Conservation (phyloP, 2,113 vertebrate species). For the Rousettus leschenaultii region DNA sequence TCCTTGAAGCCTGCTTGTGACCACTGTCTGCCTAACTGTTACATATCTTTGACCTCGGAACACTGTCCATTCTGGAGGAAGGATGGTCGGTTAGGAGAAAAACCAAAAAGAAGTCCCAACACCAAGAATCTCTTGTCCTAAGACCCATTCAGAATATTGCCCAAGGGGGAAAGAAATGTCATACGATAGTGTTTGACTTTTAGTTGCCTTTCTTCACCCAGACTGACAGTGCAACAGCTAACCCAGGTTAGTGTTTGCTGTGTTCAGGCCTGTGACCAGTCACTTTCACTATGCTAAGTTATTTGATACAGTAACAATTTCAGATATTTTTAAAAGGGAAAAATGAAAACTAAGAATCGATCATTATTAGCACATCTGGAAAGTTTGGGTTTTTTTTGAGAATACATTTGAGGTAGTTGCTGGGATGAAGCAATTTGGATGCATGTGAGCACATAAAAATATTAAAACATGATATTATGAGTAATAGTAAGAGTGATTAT, state of each 20-base stretch:
- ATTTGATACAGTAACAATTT: background rate
- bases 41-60: background rate
- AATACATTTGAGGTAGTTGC: background rate
- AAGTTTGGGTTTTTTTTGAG: background rate
- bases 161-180: background rate
- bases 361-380: background rate
- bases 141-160: background rate
- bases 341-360: background rate
- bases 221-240: rapidly evolving
- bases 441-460: background rate
- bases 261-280: too few species aligned
- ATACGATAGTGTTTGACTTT: background rate
- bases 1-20: background rate
- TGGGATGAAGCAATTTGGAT: background rate
- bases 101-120: background rate
- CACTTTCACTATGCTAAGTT: background rate
- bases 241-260: background rate
- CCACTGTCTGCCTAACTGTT: background rate
- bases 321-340: background rate
- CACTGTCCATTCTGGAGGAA: background rate
- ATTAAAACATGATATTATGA: background rate
- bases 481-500: too few species aligned
- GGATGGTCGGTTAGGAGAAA: background rate
- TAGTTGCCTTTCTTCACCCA: background rate
- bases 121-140: background rate